Evolutionary conservation across 2,888 invertebrate species (phyloP).

Genomic region (Dynastes grantii): DNA sequence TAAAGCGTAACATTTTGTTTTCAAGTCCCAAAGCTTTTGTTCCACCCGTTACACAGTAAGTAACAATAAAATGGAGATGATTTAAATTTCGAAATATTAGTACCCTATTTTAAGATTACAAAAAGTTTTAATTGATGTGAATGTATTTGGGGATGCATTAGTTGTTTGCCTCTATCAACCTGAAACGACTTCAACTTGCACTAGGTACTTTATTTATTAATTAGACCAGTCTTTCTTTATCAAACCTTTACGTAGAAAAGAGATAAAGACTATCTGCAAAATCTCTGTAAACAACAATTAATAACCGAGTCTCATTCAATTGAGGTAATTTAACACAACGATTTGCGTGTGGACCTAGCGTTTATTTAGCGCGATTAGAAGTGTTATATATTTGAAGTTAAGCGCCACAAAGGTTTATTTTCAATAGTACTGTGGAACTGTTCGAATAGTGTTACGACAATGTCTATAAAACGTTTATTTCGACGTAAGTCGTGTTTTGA

Average conservation of each 20-base stretch:
- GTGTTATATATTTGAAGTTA: constrained; percentile 26
- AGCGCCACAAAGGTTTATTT: constrained; percentile 17
- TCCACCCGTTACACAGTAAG: too few species aligned
- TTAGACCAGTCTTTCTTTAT: too few species aligned
- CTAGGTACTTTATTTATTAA: too few species aligned
- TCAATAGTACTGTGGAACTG: constrained; percentile 10
- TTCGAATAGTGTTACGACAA: neutral
- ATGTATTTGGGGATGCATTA: too few species aligned
- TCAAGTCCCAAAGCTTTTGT: too few species aligned
- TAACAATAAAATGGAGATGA: too few species aligned
- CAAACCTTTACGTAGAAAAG: too few species aligned
- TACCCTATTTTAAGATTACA: too few species aligned
- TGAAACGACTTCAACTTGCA: neutral
- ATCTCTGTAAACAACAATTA: neutral
- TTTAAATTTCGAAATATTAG: too few species aligned
- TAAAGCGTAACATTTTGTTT: too few species aligned
- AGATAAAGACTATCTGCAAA: too few species aligned
- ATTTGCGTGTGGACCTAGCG: neutral
- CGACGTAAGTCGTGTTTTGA: constrained; percentile 21
- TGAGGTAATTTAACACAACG: constrained; percentile 18
- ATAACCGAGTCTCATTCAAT: neutral
- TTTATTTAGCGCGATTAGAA: constrained; percentile 31
- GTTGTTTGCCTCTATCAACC: neutral
- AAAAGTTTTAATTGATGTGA: too few species aligned
- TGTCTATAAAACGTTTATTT: constrained; percentile 15